Percentiles rank a stretch among this genome's conserved stretches.
These are phyloP conservation scores for Leucania comma DNA, from an alignment of 2,888 invertebrate species.

Conservation along the genomic window DNA sequence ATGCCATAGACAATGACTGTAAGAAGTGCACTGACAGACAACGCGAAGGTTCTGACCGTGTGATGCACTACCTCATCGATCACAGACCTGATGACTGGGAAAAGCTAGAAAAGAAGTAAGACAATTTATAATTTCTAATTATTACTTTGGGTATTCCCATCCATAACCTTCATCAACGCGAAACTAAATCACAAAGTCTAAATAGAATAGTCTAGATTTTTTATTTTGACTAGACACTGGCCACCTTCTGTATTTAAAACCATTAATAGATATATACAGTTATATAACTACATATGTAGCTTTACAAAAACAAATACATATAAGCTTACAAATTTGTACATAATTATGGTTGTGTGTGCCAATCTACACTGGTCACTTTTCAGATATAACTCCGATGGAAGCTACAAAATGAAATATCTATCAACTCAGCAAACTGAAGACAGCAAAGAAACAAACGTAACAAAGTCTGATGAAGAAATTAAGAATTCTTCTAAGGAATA, in stretches of 20 bases:
- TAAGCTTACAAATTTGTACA: no score
- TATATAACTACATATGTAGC: no score
- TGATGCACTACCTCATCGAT: slow-evolving; percentile 91
- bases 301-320: no score
- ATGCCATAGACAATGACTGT: slow-evolving; percentile 93
- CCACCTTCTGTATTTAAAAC: no score
- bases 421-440: slow-evolving; percentile 75
- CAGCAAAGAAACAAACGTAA: slow-evolving; percentile 35
- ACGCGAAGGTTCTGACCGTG: slow-evolving; percentile 91
- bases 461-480: slow-evolving; percentile 50
- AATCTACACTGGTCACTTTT: slow-evolving; percentile 11
- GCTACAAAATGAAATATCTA: slow-evolving; percentile 91
- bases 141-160: no score
- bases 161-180: no score
- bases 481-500: slow-evolving; percentile 45
- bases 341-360: no score
- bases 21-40: slow-evolving; percentile 93
- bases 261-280: no score
- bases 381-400: slow-evolving; percentile 91
- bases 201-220: no score
- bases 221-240: no score
- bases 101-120: slow-evolving; percentile 90
- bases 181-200: no score
- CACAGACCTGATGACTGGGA: slow-evolving; percentile 91
- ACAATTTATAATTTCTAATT: neutral